Evolutionary conservation across 1,140 invertebrate genomes (phyloP).

Genomic region (Sycophila sp.): DNA sequence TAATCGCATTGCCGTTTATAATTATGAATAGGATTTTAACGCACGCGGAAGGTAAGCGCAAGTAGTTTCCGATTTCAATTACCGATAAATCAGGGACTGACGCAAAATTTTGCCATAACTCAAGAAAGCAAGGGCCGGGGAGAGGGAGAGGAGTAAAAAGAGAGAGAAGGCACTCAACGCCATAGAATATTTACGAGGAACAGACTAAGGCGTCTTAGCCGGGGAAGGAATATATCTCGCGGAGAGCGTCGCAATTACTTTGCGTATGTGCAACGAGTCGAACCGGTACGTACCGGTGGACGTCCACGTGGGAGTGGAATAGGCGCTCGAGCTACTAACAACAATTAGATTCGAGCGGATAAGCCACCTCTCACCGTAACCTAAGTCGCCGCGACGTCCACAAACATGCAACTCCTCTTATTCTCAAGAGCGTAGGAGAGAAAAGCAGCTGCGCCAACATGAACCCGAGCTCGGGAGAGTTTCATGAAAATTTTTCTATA

Average conservation of each 20-base stretch:
- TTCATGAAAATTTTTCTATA: too few species aligned
- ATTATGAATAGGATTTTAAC: neutral
- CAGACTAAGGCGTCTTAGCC: neutral
- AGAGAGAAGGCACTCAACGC: too few species aligned
- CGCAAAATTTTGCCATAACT: constrained; percentile 2
- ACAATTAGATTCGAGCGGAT: constrained; percentile 54
- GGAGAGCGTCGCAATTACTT: neutral
- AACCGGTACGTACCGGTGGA: too few species aligned
- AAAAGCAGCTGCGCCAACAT: too few species aligned
- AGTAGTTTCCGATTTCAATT: constrained; percentile 10
- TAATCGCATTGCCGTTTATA: neutral
- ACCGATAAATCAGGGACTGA: constrained; percentile 2
- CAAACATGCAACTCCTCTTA: neutral
- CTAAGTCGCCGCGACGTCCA: neutral
- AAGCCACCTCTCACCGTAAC: neutral
- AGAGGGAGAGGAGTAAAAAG: too few species aligned
- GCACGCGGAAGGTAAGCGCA: neutral
- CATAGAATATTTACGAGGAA: constrained; percentile 19
- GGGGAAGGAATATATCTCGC: too few species aligned
- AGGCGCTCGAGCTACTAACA: constrained; percentile 39
- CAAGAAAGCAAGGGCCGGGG: neutral
- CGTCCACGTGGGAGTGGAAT: constrained; percentile 3
- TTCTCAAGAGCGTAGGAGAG: neutral
- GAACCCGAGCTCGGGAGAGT: too few species aligned
- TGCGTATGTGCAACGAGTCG: neutral